Percentiles rank a stretch among this genome's conserved stretches.
Evolutionary conservation across 2,888 invertebrate genomes (phyloP).

Genomic region (Graphium colonna): DNA sequence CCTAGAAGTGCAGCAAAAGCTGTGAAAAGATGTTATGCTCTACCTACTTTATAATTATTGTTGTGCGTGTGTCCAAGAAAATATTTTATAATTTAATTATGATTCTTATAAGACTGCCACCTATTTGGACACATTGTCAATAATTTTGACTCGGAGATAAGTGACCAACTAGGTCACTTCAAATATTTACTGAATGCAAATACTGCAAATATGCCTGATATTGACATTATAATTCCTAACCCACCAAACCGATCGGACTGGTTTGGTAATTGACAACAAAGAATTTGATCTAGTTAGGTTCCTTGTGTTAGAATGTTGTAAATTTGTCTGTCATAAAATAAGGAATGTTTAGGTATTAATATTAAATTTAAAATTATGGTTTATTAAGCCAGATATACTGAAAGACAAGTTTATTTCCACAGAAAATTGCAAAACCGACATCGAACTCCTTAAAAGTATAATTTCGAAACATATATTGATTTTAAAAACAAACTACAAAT

Average conservation of each 20-base stretch:
- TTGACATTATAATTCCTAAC: constrained; percentile 19
- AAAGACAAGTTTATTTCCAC: too few species aligned
- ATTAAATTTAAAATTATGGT: constrained; percentile 4
- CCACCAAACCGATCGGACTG: constrained; percentile 31
- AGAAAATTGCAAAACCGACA: too few species aligned
- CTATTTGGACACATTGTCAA: too few species aligned
- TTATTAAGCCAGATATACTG: constrained; percentile 1
- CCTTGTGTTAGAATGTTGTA: constrained; percentile 28
- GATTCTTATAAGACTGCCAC: too few species aligned
- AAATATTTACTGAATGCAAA: not conserved
- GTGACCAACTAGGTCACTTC: not conserved
- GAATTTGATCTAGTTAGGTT: constrained; percentile 52
- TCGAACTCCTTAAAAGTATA: too few species aligned
- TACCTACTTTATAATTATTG: too few species aligned
- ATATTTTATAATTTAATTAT: too few species aligned
- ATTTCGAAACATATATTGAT: too few species aligned
- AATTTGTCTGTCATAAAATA: not conserved
- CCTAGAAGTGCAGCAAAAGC: too few species aligned
- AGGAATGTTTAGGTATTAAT: constrained; percentile 1
- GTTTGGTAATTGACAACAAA: constrained; percentile 40
- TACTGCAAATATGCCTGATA: constrained; percentile 6
- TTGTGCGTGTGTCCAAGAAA: too few species aligned
- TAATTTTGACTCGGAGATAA: not conserved
- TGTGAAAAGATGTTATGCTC: too few species aligned
- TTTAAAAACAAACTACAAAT: too few species aligned